These are phyloP conservation scores for Drosophila azteca DNA, from an alignment of 1,140 invertebrate genomes.

Conservation along the genomic window DNA sequence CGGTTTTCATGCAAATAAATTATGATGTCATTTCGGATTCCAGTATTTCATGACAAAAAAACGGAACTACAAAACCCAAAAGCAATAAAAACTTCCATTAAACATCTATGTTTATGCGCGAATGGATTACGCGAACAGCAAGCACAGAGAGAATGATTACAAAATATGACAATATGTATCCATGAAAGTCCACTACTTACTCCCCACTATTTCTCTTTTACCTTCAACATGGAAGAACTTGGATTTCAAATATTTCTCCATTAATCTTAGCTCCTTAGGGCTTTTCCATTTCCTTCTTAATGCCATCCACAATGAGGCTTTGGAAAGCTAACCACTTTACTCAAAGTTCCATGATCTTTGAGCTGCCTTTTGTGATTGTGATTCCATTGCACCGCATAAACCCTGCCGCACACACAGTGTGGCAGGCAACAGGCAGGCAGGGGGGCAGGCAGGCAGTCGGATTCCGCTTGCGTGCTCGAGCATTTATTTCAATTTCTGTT, in stretches of 20 bases:
- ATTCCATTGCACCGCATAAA: slow-evolving; percentile 19
- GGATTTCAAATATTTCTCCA: too few species aligned
- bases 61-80: background rate
- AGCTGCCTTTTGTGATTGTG: background rate
- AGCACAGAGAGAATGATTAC: too few species aligned
- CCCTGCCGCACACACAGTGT: slow-evolving; percentile 6
- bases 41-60: slow-evolving; percentile 9
- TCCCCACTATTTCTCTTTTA: too few species aligned
- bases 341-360: background rate
- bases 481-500: slow-evolving; percentile 40
- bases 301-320: too few species aligned
- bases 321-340: too few species aligned
- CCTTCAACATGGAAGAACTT: too few species aligned
- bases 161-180: too few species aligned
- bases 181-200: too few species aligned
- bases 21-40: slow-evolving; percentile 16
- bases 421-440: too few species aligned
- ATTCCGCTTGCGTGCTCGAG: slow-evolving; percentile 17
- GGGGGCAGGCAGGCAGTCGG: background rate
- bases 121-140: too few species aligned
- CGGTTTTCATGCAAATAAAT: slow-evolving; percentile 7
- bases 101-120: background rate
- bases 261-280: too few species aligned
- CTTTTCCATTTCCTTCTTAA: too few species aligned
- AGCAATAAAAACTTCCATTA: background rate